A percentile compares a stretch with the other conserved stretches of the same genome.
Conservation (phyloP, 92 coral and sea anemone species). For the Chrysogorgia sp. region DNA sequence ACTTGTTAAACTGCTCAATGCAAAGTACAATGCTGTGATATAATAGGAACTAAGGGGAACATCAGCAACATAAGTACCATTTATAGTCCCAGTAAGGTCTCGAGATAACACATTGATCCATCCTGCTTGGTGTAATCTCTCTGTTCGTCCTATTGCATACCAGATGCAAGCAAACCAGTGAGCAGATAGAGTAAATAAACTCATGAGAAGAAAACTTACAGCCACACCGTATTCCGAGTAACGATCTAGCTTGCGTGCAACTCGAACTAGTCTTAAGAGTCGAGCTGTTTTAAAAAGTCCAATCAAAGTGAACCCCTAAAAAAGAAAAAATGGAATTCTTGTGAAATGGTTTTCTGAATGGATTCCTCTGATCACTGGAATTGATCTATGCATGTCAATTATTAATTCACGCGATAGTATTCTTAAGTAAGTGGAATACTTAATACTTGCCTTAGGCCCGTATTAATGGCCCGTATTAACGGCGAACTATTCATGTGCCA, state of each 20-base stretch:
- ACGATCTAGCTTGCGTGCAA: conserved; percentile 93
- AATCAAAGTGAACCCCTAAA: conserved; percentile 78
- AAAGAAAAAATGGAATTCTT: neutral
- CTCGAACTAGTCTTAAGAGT: conserved; percentile 89
- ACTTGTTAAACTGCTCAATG: conserved; percentile 88
- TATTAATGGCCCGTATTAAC: no score
- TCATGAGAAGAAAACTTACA: conserved; percentile 86
- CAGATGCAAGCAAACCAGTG: conserved; percentile 98
- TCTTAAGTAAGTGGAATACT: no score
- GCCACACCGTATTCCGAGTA: conserved; percentile 98
- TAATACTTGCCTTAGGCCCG: no score
- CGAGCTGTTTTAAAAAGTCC: conserved; percentile 94
- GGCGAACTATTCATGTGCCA: no score
- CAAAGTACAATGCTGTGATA: conserved; percentile 85
- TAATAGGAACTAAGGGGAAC: conserved; percentile 65
- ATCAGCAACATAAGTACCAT: conserved; percentile 43
- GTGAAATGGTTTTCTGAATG: no score
- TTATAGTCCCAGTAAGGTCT: conserved; percentile 45
- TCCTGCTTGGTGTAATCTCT: conserved; percentile 55
- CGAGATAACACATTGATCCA: conserved; percentile 71
- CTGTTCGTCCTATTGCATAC: conserved; percentile 80
- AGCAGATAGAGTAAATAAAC: conserved; percentile 83
- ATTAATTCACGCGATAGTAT: no score
- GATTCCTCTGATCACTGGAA: no score
- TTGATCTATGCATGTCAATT: no score